Evolutionary conservation across 2,113 vertebrate genomes (phyloP).

Genomic region (Pterocles orientalis): DNA sequence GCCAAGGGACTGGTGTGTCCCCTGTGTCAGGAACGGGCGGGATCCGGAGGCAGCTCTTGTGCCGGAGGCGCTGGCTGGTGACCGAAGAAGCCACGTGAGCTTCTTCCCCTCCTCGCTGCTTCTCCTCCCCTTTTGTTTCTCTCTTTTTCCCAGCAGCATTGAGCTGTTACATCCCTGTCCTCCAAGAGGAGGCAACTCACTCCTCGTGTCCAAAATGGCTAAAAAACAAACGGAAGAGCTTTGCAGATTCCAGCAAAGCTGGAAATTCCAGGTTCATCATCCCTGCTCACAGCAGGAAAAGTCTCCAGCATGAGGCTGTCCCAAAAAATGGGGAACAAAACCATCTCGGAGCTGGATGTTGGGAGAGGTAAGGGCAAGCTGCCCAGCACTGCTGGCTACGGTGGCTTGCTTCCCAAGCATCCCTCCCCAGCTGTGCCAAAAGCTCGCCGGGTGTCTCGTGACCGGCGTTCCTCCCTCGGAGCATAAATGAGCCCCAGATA

Average conservation of each 20-base stretch:
- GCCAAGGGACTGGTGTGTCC: background rate
- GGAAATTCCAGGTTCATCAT: background rate
- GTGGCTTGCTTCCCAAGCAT: background rate
- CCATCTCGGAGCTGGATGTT: background rate
- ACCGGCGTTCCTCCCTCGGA: background rate
- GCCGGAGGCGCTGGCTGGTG: background rate
- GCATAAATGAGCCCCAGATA: background rate
- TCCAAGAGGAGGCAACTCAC: background rate
- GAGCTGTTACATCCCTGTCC: background rate
- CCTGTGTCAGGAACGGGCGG: accelerated
- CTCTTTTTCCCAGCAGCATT: accelerated
- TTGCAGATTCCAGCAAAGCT: background rate
- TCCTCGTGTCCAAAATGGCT: background rate
- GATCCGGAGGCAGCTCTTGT: background rate
- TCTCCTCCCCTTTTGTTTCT: background rate
- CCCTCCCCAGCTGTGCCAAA: background rate
- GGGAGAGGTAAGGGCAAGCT: background rate
- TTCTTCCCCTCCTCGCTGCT: background rate
- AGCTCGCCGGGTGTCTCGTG: background rate
- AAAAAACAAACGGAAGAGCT: background rate
- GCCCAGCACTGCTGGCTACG: background rate
- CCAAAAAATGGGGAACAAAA: background rate
- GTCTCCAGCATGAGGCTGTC: accelerated
- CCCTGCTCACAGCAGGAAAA: accelerated
- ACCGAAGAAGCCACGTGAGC: background rate